Percentiles rank a stretch among this genome's conserved stretches.
These are phyloP conservation scores for Tringa solitaria DNA, from an alignment of 2,113 vertebrate species.

Conservation along the genomic window DNA sequence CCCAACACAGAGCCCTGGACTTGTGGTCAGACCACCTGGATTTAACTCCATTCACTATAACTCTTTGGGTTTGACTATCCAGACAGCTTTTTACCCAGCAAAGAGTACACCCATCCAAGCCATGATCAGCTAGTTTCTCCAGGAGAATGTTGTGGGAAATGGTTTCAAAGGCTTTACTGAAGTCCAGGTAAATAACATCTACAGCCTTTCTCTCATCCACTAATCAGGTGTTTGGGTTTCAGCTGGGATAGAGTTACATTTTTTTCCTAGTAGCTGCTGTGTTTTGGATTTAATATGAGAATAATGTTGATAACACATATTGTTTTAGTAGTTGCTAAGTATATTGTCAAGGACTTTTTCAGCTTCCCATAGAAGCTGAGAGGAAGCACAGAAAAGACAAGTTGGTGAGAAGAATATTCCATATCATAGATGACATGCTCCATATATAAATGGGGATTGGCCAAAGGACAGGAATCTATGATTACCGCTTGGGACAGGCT, in stretches of 20 bases:
- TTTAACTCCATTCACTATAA: neutral
- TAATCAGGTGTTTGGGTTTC: neutral
- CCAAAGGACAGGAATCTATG: neutral
- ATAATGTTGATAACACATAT: neutral
- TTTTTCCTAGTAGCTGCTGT: neutral
- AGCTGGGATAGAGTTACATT: neutral
- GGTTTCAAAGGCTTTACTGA: neutral
- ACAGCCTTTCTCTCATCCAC: neutral
- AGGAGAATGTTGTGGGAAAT: neutral
- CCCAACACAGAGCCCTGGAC: neutral
- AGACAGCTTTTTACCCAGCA: neutral
- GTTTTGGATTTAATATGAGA: neutral
- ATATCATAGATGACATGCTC: neutral
- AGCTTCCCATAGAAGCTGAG: neutral
- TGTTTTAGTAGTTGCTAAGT: neutral
- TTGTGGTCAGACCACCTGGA: neutral
- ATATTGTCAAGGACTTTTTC: neutral
- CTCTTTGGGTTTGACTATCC: neutral
- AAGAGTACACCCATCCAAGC: neutral
- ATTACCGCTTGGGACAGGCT: neutral
- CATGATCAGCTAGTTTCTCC: neutral
- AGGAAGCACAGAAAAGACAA: neutral
- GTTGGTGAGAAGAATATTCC: neutral
- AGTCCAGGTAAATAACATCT: neutral
- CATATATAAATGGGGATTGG: neutral